A percentile compares a stretch with the other conserved stretches of the same genome.
phyloP scores from a whole-genome alignment of 2,113 vertebrate species.

The Hiodon alosoides region DNA sequence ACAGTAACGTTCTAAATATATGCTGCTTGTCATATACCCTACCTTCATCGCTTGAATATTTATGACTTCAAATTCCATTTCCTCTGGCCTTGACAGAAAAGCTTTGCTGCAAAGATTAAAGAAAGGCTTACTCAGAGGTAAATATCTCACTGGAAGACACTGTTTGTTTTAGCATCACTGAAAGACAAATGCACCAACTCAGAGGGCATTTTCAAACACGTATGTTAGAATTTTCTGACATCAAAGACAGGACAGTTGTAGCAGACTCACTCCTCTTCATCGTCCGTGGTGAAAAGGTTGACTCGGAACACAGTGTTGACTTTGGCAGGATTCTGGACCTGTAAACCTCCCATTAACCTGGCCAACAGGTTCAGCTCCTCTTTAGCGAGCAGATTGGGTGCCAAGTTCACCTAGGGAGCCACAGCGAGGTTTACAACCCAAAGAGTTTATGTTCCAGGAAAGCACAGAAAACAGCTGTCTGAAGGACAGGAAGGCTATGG shows the following conservation, averaged over 20 bases:
- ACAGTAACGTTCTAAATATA: too few relatives aligned
- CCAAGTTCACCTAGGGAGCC: slow-evolving; percentile 54
- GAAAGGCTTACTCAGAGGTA: neutral
- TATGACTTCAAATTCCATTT: slow-evolving; percentile 65
- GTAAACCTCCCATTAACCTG: slow-evolving; percentile 77
- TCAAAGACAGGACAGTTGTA: neutral
- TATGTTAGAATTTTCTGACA: neutral
- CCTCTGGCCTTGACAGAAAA: slow-evolving; percentile 54
- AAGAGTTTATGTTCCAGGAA: neutral
- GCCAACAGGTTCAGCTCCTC: slow-evolving; percentile 91
- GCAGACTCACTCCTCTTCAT: slow-evolving; percentile 64
- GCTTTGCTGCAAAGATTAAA: slow-evolving; percentile 51
- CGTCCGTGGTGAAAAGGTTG: slow-evolving; percentile 75
- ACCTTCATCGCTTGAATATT: slow-evolving; percentile 82
- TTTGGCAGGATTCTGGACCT: slow-evolving; percentile 52
- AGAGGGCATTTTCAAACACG: neutral
- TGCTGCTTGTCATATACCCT: neutral
- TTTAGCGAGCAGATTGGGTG: slow-evolving; percentile 80
- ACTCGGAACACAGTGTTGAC: slow-evolving; percentile 66
- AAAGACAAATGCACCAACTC: neutral
- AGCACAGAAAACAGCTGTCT: neutral
- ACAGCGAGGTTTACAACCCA: neutral
- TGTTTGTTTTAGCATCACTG: neutral
- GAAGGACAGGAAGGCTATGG: neutral
- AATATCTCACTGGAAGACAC: neutral